Percentiles rank a stretch among this genome's conserved stretches.
These are phyloP conservation scores for Isurus oxyrinchus DNA, from an alignment of 2,113 vertebrate species.

Conservation along the genomic window DNA sequence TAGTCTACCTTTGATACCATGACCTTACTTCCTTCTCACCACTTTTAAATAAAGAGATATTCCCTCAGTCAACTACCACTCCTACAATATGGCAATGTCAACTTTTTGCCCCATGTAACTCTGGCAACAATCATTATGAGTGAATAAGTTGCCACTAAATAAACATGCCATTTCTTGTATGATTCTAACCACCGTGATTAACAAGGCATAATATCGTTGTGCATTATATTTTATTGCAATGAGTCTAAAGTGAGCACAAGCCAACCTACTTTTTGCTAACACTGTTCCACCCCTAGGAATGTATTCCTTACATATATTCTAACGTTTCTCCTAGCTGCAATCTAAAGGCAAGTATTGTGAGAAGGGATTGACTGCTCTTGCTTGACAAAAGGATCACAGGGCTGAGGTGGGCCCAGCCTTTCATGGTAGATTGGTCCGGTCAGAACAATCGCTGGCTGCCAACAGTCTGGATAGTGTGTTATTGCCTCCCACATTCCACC, in stretches of 20 bases:
- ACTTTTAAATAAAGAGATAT: background rate
- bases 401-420: background rate
- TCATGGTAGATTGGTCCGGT: background rate
- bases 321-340: background rate
- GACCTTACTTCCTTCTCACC: background rate
- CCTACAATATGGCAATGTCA: background rate
- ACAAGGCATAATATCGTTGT: background rate
- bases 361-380: background rate
- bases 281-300: background rate
- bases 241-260: background rate
- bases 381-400: background rate
- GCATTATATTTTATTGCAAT: background rate
- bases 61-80: background rate
- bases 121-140: background rate
- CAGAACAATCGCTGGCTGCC: too few species aligned
- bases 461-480: background rate
- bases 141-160: background rate
- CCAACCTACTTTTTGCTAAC: background rate
- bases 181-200: background rate
- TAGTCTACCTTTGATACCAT: background rate
- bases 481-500: background rate
- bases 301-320: background rate
- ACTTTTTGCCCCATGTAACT: background rate
- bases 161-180: background rate
- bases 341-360: background rate